Conservation (phyloP, 2,113 vertebrate genomes). For the Amphilophus citrinellus region DNA sequence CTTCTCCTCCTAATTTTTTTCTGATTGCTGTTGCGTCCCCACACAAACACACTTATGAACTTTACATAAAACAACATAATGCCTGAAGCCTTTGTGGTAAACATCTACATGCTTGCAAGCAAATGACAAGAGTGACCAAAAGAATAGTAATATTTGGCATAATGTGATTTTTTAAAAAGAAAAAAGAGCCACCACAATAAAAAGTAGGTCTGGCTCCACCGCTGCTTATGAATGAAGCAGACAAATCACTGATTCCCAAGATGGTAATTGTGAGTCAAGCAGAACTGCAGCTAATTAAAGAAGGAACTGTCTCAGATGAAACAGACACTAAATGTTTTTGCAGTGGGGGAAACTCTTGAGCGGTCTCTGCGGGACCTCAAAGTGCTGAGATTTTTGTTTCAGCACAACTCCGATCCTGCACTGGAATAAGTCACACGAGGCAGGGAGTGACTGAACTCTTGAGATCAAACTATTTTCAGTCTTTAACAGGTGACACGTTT, state of each 20-base stretch:
- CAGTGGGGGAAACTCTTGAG: not conserved
- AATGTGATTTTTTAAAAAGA: not conserved
- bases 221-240: not conserved
- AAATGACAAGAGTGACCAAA: not conserved
- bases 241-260: not conserved
- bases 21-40: no score
- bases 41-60: no score
- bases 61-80: not conserved
- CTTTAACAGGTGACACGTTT: not conserved
- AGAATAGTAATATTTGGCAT: not conserved
- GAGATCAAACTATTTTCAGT: not conserved
- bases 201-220: not conserved
- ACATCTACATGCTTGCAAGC: not conserved
- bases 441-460: not conserved
- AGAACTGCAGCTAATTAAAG: not conserved
- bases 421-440: not conserved
- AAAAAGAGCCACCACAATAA: not conserved
- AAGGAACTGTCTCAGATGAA: not conserved
- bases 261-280: not conserved
- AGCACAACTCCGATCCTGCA: not conserved
- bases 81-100: not conserved
- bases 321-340: not conserved
- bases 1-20: no score
- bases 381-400: not conserved
- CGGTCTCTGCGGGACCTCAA: not conserved